Percentiles rank a stretch among this genome's conserved stretches.
Evolutionary conservation across 2,888 invertebrate species (phyloP).

Genomic region (Ochropleura plecta): DNA sequence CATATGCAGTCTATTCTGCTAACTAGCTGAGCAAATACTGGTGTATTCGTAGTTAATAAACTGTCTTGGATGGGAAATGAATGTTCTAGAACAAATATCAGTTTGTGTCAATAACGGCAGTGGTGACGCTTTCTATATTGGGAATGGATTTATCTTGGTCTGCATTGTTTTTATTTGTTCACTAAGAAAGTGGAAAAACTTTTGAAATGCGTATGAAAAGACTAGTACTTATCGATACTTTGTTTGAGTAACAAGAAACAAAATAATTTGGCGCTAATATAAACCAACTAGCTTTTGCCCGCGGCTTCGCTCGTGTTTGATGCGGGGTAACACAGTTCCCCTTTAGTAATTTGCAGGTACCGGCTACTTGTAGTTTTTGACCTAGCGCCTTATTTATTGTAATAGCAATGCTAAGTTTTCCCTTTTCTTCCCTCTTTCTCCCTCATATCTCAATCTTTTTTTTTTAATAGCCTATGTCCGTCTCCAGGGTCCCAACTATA

Average conservation of each 20-base stretch:
- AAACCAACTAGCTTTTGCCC: no score
- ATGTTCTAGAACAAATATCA: slow-evolving; percentile 33
- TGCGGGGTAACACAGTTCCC: no score
- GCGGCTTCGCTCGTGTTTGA: no score
- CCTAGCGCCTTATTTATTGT: no score
- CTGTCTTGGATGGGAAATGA: slow-evolving; percentile 17
- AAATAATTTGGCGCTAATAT: background rate
- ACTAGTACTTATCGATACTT: background rate
- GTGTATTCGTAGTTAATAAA: slow-evolving; percentile 36
- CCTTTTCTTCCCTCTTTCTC: no score
- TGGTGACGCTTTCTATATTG: slow-evolving; percentile 4
- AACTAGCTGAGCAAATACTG: slow-evolving; percentile 24
- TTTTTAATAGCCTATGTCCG: no score
- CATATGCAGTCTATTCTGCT: slow-evolving; percentile 19
- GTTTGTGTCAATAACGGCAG: slow-evolving; percentile 7
- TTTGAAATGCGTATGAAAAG: background rate
- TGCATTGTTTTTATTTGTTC: background rate
- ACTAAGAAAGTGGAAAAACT: background rate
- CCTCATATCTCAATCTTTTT: no score
- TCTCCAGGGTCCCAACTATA: no score
- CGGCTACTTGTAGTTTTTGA: no score
- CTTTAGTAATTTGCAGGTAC: no score
- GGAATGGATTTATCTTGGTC: background rate
- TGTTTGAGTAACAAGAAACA: background rate
- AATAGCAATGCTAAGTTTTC: no score